A percentile compares a stretch with the other conserved stretches of the same genome.
These are phyloP conservation scores for Paraplagusia blochii DNA, from an alignment of 2,113 vertebrate genomes.

Conservation along the genomic window DNA sequence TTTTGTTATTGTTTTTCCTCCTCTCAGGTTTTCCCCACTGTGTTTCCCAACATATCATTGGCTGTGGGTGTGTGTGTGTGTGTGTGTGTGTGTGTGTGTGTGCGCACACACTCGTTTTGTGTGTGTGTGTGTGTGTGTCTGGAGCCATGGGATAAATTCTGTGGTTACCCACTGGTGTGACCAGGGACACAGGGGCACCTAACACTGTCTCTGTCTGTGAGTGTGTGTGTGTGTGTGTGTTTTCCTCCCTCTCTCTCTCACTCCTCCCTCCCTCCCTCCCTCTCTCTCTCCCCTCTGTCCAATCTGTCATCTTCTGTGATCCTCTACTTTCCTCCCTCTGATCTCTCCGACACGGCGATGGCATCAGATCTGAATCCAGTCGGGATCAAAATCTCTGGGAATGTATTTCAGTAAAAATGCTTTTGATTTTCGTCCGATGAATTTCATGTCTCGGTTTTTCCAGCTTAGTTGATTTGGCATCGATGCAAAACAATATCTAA, in stretches of 20 bases:
- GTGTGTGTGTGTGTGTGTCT: conserved; percentile 48
- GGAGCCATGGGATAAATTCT: conserved; percentile 55
- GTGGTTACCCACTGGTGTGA: conserved; percentile 65
- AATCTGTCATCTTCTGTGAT: not conserved
- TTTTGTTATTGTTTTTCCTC: conserved; percentile 54
- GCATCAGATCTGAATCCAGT: too few species aligned
- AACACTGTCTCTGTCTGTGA: conserved; percentile 18
- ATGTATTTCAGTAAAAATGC: too few species aligned
- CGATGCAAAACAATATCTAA: too few species aligned
- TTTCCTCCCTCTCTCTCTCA: not conserved
- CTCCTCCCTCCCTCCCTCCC: not conserved
- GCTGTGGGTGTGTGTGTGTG: conserved; percentile 12
- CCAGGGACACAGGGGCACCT: conserved; percentile 66
- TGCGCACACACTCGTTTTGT: not conserved
- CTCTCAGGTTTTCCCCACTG: conserved; percentile 68
- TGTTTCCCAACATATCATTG: conserved; percentile 73
- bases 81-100: conserved; percentile 26
- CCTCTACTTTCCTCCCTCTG: not conserved
- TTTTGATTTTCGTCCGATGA: too few species aligned
- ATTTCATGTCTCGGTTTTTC: too few species aligned
- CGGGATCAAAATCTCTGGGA: too few species aligned
- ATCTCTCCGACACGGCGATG: too few species aligned
- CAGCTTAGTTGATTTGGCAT: too few species aligned
- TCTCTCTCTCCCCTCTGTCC: not conserved
- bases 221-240: conserved; percentile 10